Base-by-base conservation (phyloP, 2,113 vertebrate genomes). In the Polypterus bichir region DNA sequence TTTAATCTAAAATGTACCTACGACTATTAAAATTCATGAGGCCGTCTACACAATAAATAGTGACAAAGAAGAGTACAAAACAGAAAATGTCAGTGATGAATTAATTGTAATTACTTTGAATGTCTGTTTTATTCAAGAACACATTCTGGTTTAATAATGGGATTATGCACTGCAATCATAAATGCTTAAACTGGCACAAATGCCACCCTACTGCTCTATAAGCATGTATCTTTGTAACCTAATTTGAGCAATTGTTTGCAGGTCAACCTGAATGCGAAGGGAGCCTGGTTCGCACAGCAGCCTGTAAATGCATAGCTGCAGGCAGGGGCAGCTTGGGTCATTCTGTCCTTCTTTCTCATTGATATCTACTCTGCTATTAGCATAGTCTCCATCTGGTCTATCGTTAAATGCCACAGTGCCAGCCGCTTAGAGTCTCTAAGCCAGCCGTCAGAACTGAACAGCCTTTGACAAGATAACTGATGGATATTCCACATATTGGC, bases 351-450 rank as follows among this genome's bases (percentile, higher is more conserved):
- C 71, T 64, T 75, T 56, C 69, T 69, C 77, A 82, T 80, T 82
- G 77, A 82, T 80, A 76, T 80, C 73, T 71, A 71, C 69, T 74
- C 59, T 55, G 68, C 74, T 80, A 84, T 86, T 86, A 84, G 80
- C 75, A 81, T 77, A 73, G 73, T 66, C 70, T 81, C 81, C 80
- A 84, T 84, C 83, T 84, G 76, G 69, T 76, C 68, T 64, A 59
- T 59, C 62, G 66, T 68, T 61, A 66, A 77, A 70, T 10, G 44
- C 56, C 27, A 7, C 9, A 4, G 55, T 11, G 52, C 65, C 62
- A 64, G 65, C 54, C 58, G 61, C 60, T 59, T 27, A 4, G 6
- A 9, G 52, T 51, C 51, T 62, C 54, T 7, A 9, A 49, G 44
- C 48, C 65, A 62, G 61, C 46, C 58, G 47, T 48, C 51, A 48